Evolutionary conservation across 2,113 vertebrate genomes (phyloP), one percentile per base, ranked within the genome.

Genomic region (Glaucidium brasilianum): DNA sequence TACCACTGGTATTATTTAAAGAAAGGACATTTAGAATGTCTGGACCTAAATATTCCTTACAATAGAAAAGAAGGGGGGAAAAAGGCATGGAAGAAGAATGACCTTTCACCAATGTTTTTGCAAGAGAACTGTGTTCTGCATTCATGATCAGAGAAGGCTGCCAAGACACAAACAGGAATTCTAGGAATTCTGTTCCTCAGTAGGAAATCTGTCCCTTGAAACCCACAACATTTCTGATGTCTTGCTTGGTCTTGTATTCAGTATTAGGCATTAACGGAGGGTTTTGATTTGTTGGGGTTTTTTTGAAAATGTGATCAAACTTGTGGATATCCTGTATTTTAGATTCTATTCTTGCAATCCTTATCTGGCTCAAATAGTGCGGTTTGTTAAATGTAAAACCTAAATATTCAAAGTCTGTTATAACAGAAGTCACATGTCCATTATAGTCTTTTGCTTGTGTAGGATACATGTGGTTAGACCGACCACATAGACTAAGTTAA

Each of bases 241-340:
- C 10, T 69, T 59, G 73, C 6, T 55, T 76, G 43, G 12, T 34
- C 26, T 25, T 50, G 4, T 29, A 22, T 39, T 67, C 35, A 34
- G 9, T 47, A 34, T 17, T 8, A 45, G 16, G 16, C 15, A n/a
- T 87, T 73, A 68, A 53, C 7, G 15, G 26, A 72, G 27, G 6
- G 6, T 3, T 78, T 41, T 52, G 21, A 1, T 59, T 41, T 50
- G 25, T 18, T 21, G 39, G 1, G 0, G 5, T 19, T 6, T 29
- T 66, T 66, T 68, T n/a, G 2, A 63, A 63, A 30, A 55, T 32
- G 3, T 22, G 17, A 64, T 56, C 7, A 63, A 18, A 43, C 3
- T 64, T 64, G 53, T 64, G 25, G 7, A 35, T 68, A 55, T 19
- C 14, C 22, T 23, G 5, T 58, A 35, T 59, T 76, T 63, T 63